These are phyloP conservation scores for Microplitis manilae DNA, from an alignment of 2,888 invertebrate genomes.

Conservation along the genomic window DNA sequence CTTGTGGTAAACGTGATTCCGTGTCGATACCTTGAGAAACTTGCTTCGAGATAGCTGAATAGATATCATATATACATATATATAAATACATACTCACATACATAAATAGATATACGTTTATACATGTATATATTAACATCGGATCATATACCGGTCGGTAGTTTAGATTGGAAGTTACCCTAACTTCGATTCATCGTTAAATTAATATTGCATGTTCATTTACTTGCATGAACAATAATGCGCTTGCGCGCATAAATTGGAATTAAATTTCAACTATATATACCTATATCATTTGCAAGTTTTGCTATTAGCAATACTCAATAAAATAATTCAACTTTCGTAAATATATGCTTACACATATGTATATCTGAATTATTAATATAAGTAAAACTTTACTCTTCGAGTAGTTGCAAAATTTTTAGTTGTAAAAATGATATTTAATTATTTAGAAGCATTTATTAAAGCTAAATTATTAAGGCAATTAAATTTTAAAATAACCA, in stretches of 20 bases:
- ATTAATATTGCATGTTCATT: slow-evolving; percentile 30
- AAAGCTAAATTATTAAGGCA: not conserved
- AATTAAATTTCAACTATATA: not conserved
- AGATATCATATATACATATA: slow-evolving; percentile 3
- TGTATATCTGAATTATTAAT: too few relatives aligned
- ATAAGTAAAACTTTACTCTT: too few relatives aligned
- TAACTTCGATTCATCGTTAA: slow-evolving; percentile 3
- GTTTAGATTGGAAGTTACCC: slow-evolving; percentile 24
- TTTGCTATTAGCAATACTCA: not conserved
- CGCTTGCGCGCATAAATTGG: slow-evolving; percentile 9
- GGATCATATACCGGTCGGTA: slow-evolving; percentile 18
- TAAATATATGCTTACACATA: too few relatives aligned
- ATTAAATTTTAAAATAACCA: not conserved
- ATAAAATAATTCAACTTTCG: not conserved
- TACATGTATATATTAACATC: not conserved
- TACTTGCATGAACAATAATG: slow-evolving; percentile 16
- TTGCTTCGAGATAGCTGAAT: slow-evolving; percentile 11
- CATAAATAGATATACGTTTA: not conserved
- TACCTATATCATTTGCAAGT: not conserved
- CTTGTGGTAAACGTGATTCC: slow-evolving; percentile 26
- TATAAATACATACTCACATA: not conserved
- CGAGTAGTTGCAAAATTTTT: too few relatives aligned
- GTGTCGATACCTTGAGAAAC: slow-evolving; percentile 30
- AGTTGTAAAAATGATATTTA: not conserved
- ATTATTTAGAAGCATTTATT: not conserved